Evolutionary conservation across 2,888 invertebrate genomes (phyloP).

Genomic region (Heliconius aoede): DNA sequence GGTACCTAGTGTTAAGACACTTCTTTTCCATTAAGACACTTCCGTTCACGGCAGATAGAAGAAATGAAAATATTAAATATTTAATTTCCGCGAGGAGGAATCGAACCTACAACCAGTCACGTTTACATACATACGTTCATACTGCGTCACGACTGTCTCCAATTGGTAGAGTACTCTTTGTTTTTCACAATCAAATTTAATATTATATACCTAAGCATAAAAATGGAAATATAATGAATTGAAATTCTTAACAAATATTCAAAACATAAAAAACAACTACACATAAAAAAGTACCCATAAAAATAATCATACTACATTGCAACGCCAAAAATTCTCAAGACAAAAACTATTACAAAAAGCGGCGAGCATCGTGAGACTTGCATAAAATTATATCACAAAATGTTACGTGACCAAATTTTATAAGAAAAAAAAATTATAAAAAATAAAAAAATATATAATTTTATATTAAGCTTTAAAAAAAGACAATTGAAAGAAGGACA

Average conservation of each 20-base stretch:
- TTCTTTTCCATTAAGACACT: too few species aligned
- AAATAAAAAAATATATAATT: conserved; percentile 48
- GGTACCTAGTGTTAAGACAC: too few species aligned
- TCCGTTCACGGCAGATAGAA: too few species aligned
- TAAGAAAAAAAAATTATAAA: conserved; percentile 45
- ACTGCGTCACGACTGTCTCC: too few species aligned
- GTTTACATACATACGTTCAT: too few species aligned
- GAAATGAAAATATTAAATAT: too few species aligned
- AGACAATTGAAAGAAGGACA: conserved; percentile 51
- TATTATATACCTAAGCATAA: neutral
- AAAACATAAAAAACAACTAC: neutral
- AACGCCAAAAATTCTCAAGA: conserved; percentile 45
- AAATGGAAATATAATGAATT: conserved; percentile 8
- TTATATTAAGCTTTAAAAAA: conserved; percentile 50
- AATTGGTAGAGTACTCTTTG: too few species aligned
- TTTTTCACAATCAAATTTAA: too few species aligned
- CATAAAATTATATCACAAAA: conserved; percentile 71
- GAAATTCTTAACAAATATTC: neutral
- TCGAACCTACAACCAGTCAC: too few species aligned
- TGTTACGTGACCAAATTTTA: conserved; percentile 77
- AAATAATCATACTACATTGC: conserved; percentile 27
- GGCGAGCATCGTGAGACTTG: conserved; percentile 69
- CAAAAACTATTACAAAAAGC: conserved; percentile 53
- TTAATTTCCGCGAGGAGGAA: too few species aligned
- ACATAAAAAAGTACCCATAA: conserved; percentile 15